phyloP scores from a whole-genome alignment of 2,888 invertebrate genomes.

The Temnothorax rugatulus region DNA sequence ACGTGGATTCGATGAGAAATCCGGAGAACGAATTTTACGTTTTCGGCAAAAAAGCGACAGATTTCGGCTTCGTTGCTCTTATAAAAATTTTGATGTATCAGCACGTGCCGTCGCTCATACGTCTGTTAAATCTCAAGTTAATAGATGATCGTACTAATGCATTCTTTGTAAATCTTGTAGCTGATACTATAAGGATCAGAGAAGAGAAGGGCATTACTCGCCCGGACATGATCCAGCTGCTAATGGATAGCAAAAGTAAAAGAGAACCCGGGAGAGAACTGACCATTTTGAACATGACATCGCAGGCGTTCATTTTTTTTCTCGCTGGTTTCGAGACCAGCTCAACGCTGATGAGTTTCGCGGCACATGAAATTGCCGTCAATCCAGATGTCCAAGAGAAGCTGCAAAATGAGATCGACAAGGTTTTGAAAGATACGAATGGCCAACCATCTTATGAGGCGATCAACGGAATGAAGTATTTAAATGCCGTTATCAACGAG shows the following conservation, averaged over 20 bases:
- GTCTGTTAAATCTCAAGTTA: conserved; percentile 64
- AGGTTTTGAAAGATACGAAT: conserved; percentile 60
- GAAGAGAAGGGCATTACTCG: conserved; percentile 79
- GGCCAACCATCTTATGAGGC: conserved; percentile 85
- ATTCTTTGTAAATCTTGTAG: conserved; percentile 72
- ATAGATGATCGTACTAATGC: conserved; percentile 28
- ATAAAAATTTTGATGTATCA: conserved; percentile 69
- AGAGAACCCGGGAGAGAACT: conserved; percentile 58
- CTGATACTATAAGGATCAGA: conserved; percentile 67
- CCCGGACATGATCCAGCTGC: conserved; percentile 88
- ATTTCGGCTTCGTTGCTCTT: conserved; percentile 43
- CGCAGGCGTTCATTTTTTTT: conserved; percentile 85
- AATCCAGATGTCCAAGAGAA: conserved; percentile 86
- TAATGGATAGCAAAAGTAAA: conserved; percentile 85
- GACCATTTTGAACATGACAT: conserved; percentile 84
- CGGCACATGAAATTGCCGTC: conserved; percentile 77
- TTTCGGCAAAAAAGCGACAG: conserved; percentile 68
- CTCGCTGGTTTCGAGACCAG: conserved; percentile 80
- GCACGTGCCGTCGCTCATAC: conserved; percentile 56
- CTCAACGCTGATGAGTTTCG: conserved; percentile 75
- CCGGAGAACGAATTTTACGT: conserved; percentile 79
- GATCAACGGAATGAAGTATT: conserved; percentile 86
- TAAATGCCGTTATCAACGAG: conserved; percentile 87
- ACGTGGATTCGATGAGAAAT: conserved; percentile 78
- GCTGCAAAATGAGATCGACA: conserved; percentile 83